Conservation (phyloP, 2,888 invertebrate species). For the Spilarctia lutea region DNA sequence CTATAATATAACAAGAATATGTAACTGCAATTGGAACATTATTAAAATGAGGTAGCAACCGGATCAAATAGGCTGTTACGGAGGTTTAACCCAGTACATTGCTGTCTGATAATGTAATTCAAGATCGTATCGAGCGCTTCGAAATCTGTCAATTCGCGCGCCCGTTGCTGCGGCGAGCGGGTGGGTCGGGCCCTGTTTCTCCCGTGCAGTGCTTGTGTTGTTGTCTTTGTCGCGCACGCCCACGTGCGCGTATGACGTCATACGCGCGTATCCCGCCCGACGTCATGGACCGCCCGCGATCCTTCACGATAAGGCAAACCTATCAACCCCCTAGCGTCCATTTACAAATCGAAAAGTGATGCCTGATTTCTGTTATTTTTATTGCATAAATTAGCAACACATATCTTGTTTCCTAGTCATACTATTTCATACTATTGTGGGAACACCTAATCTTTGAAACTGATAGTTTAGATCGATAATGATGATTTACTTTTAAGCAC, state of each 20-base stretch:
- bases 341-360: conserved; percentile 7
- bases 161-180: conserved; percentile 63
- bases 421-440: not conserved
- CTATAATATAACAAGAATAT: conserved; percentile 37
- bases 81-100: conserved; percentile 63
- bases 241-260: conserved; percentile 83
- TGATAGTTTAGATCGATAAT: not conserved
- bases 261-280: conserved; percentile 65
- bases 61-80: conserved; percentile 58
- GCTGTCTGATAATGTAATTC: conserved; percentile 73
- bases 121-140: conserved; percentile 82
- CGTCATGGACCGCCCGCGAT: conserved; percentile 72
- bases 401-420: not conserved
- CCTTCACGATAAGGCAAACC: conserved; percentile 46
- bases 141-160: conserved; percentile 80
- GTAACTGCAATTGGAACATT: conserved; percentile 42
- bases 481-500: not conserved
- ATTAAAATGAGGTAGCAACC: conserved; percentile 35
- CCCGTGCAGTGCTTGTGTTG: conserved; percentile 51
- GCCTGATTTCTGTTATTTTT: not conserved
- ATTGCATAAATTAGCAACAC: not conserved
- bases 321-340: conserved; percentile 38
- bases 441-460: not conserved
- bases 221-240: conserved; percentile 73
- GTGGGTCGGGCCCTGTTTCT: conserved; percentile 54